Conservation (phyloP, 2,888 invertebrate genomes). For the Slavum lentiscoides region DNA sequence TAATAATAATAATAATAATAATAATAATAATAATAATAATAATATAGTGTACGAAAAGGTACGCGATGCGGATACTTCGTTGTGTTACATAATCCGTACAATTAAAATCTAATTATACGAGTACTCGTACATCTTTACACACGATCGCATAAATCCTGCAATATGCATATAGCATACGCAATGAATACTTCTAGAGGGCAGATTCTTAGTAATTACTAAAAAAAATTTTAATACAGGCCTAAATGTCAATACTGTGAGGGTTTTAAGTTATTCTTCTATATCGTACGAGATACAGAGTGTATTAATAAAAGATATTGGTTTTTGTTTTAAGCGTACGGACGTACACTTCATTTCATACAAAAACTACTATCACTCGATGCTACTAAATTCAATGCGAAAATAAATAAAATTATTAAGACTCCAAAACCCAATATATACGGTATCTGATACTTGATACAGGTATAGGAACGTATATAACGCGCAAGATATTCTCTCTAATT, state of each 20-base stretch:
- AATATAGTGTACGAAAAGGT: not conserved
- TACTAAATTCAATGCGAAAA: not conserved
- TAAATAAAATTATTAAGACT: not conserved
- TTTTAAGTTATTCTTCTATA: not conserved
- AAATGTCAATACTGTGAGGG: not conserved
- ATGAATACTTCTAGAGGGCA: not conserved
- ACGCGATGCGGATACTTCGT: slow-evolving; percentile 14
- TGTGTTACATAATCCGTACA: slow-evolving; percentile 10
- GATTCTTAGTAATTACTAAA: not conserved
- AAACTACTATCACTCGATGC: not conserved
- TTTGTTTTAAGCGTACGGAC: not conserved
- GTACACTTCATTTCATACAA: not conserved
- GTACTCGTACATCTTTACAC: not conserved
- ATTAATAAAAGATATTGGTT: not conserved
- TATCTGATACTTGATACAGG: too few species aligned
- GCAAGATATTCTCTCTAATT: not conserved
- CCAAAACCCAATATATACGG: not conserved
- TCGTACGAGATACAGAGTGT: not conserved
- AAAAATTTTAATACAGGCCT: not conserved
- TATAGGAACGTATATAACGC: too few species aligned
- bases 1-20: too few species aligned
- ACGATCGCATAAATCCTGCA: not conserved
- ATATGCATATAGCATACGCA: not conserved
- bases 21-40: too few species aligned
- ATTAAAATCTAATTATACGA: slow-evolving; percentile 16